These are phyloP conservation scores for Sitobion miscanthi DNA, from an alignment of 1,140 invertebrate species.

Conservation along the genomic window DNA sequence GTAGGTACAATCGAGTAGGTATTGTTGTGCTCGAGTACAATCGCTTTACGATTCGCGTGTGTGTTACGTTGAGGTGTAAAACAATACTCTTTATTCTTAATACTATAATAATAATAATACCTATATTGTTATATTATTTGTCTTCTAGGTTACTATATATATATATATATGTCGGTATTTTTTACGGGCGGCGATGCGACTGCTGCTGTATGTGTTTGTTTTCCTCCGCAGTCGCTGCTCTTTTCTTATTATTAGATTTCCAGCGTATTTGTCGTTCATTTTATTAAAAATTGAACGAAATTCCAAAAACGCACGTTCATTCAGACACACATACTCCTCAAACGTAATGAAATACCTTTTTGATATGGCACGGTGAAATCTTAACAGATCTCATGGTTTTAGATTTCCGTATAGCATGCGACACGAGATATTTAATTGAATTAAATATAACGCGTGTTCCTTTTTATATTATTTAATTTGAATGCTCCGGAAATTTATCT, in stretches of 20 bases:
- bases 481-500: background rate
- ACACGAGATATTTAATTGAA: background rate
- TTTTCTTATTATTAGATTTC: conserved; percentile 33
- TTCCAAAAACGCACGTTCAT: conserved; percentile 12
- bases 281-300: conserved; percentile 37
- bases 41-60: background rate
- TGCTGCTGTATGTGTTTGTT: background rate
- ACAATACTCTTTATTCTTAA: background rate
- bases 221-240: background rate
- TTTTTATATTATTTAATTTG: background rate
- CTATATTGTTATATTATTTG: background rate
- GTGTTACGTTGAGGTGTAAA: background rate
- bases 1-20: too few species aligned
- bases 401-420: background rate
- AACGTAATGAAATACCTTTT: conserved; percentile 45
- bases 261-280: conserved; percentile 34
- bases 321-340: background rate
- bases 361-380: conserved; percentile 13
- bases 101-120: background rate
- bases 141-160: too few species aligned
- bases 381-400: background rate
- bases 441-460: background rate
- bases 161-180: background rate
- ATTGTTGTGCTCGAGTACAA: background rate
- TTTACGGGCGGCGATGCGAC: background rate